Base-by-base conservation (phyloP, 2,113 vertebrate genomes). In the Anolis carolinensis region DNA sequence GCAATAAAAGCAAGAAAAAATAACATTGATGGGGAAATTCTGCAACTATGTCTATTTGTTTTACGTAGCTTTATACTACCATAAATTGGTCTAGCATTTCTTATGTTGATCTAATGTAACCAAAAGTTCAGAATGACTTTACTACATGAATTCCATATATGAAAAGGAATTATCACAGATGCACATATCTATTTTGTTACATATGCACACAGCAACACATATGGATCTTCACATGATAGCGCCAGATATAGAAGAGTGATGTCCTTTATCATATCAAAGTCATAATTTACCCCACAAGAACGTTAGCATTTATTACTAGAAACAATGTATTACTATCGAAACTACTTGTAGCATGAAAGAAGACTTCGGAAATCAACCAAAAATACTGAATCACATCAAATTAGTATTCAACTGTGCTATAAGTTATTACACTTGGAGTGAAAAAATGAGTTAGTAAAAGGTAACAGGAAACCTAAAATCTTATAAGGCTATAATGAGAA, bases 261-360 rank as follows among this genome's bases (percentile, higher is more conserved):
- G 73, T 30, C 59, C 55, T 67, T 7, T 39, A 84, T 21, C n/a
- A 74, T 52, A 23, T 52, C 65, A 44, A 75, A 36, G 55, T 0
- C n/a, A 39, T 34, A 81, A 50, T 23, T 34, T 2, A 23, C 81
- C 83, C 34, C 85, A 90, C 48, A 39, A 50, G 70, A 84, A 82
- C 82, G n/a, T 0, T 1, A 0, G 0, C 27, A 8, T 87, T 9
- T 5, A 65, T 0, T 74, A 14, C 0, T 2, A 1, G 0, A 0
- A 82, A 4, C 52, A 63, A 25, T 79, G 21, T 7, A 73, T 52
- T 25, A 9, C 1, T 76, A 5, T 27, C 67, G 52, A 52, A 32
- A 11, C 2, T 5, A 34, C 1, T 62, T 74, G 0, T 0, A 1
- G 9, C 71, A 0, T 21, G 0, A 75, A 52, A 0, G 0, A 83